These are phyloP conservation scores for Baronia brevicornis DNA, from an alignment of 2,888 invertebrate genomes.

Conservation along the genomic window DNA sequence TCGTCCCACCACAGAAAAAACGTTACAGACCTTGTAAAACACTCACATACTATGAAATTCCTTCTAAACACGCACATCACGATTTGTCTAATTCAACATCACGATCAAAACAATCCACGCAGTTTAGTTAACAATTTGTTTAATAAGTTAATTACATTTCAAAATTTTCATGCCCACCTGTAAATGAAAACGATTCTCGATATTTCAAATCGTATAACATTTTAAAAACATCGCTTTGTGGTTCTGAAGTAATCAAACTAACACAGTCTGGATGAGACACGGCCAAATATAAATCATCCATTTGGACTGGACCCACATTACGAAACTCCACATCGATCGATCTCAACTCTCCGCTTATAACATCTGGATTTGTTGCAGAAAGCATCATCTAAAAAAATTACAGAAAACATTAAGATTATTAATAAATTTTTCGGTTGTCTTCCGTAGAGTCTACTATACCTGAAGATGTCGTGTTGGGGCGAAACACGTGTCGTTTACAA, in stretches of 20 bases:
- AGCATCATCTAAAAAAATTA: slow-evolving; percentile 77
- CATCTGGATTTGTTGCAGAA: slow-evolving; percentile 78
- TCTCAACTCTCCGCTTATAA: slow-evolving; percentile 85
- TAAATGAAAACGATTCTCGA: slow-evolving; percentile 69
- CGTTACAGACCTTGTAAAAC: too few relatives aligned
- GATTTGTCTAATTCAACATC: too few relatives aligned
- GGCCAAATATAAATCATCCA: slow-evolving; percentile 78
- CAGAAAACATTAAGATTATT: too few relatives aligned
- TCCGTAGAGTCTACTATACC: too few relatives aligned
- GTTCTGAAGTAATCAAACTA: slow-evolving; percentile 53
- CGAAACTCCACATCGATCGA: slow-evolving; percentile 79
- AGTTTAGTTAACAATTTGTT: not conserved
- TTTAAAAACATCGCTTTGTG: slow-evolving; percentile 33
- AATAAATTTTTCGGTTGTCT: too few relatives aligned
- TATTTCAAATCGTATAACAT: slow-evolving; percentile 52
- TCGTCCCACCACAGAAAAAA: too few relatives aligned
- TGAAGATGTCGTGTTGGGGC: too few relatives aligned
- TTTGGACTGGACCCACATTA: slow-evolving; percentile 80
- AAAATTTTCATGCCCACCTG: slow-evolving; percentile 29
- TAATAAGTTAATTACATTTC: not conserved
- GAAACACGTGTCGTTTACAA: too few relatives aligned
- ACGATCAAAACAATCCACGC: too few relatives aligned
- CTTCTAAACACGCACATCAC: too few relatives aligned
- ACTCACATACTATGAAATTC: too few relatives aligned
- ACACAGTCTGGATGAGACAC: slow-evolving; percentile 82